Base-by-base conservation (phyloP, 2,797 vertebrate genomes). In the Remorina albescens region DNA sequence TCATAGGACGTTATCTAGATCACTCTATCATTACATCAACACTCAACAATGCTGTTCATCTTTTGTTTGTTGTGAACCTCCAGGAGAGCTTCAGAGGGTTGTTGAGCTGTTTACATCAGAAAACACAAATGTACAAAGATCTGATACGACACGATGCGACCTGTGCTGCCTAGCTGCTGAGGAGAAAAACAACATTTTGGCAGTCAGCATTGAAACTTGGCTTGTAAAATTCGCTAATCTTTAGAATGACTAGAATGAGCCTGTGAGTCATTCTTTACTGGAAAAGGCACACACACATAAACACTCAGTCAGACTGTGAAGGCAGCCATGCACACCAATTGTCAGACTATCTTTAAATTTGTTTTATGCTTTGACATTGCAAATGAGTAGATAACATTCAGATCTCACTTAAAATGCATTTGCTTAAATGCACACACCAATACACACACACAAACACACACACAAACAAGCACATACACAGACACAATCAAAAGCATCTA, bases 191-290 rank as follows among this genome's bases (percentile, higher is more conserved):
- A 66, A 6, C 16, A 39, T 66, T 64, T 75, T 62, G 42, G 30
- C 54, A 56, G 44, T 50, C 19, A 11, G 74, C n/a, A 8, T 71
- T 84, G 61, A 58, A 55, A 11, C 47, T 78, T 36, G 42, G 67
- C 64, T 67, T 71, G 62, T 80, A 82, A 85, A 89, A 73, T 60
- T 69, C 76, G 49, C 28, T 55, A 51, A 77, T 83, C 81, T 83
- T 62, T 57, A 73, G 54, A 68, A 81, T 70, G 66, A 78, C 71
- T 66, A 53, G 8, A 60, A 56, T 47, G 64, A 78, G 71, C 51
- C 30, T 60, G 41, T 90, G 84, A 92, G 78, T 89, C 86, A 90
- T 57, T 61, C 58, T 86, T 85, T 80, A 87, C 78, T 69, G 89
- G 87, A 90, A 89, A 34, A 71, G 9, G 79, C 61, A 56, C 28